A percentile compares a stretch with the other conserved stretches of the same genome.
These are phyloP conservation scores for Butorides virescens DNA, from an alignment of 2,113 vertebrate species.

Conservation along the genomic window DNA sequence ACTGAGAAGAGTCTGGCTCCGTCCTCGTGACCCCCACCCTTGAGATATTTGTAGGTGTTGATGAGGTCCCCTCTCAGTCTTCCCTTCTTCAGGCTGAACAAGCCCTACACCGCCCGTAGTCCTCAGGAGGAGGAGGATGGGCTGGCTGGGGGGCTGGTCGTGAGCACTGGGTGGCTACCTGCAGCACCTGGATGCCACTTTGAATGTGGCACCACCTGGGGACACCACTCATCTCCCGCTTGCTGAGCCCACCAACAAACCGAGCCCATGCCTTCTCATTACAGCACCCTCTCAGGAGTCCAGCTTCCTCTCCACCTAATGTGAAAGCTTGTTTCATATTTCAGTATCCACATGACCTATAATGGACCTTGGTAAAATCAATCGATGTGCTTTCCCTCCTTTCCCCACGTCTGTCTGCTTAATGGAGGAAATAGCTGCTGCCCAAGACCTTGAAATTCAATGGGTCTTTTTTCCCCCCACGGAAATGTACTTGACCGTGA, in stretches of 20 bases:
- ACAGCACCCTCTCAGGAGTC: not conserved
- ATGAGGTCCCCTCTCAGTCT: too few species aligned
- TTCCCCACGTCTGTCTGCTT: not conserved
- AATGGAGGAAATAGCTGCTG: slow-evolving; percentile 59
- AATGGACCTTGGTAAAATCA: slow-evolving; percentile 57
- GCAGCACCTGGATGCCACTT: not conserved
- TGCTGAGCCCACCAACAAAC: not conserved
- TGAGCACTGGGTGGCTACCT: not conserved
- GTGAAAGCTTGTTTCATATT: slow-evolving; percentile 37
- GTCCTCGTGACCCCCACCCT: too few species aligned
- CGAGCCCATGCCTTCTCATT: not conserved
- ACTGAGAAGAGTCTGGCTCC: too few species aligned
- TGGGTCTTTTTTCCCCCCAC: not conserved
- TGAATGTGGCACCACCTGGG: not conserved
- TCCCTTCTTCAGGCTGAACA: too few species aligned
- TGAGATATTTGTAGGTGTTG: too few species aligned
- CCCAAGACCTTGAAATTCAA: slow-evolving; percentile 35
- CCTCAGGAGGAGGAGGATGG: not conserved
- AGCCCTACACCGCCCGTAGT: accelerated
- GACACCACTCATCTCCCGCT: not conserved
- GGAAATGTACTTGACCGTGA: not conserved
- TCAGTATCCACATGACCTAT: slow-evolving; percentile 2
- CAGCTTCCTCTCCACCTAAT: not conserved
- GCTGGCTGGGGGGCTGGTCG: not conserved
- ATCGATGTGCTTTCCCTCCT: slow-evolving; percentile 46